Percentiles rank a stretch among this genome's conserved stretches.
Evolutionary conservation across 23 tunicate species (phyloP).

Genomic region (Halocynthia aurantium): DNA sequence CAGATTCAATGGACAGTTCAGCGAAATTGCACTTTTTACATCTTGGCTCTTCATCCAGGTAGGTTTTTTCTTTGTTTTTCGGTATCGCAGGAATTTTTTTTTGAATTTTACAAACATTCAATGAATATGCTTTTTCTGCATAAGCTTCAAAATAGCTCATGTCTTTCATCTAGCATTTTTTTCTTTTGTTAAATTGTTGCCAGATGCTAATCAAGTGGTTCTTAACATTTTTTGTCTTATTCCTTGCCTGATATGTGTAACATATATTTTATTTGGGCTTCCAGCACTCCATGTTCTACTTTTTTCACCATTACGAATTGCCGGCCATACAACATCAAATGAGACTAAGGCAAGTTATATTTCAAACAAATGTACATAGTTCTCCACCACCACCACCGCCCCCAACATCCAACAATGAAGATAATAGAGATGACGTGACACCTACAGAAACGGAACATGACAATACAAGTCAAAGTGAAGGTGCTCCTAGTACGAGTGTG

Average conservation of each 20-base stretch:
- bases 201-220: no score
- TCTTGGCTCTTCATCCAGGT: slow-evolving; percentile 83
- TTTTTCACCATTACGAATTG: slow-evolving; percentile 93
- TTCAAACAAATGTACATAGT: not conserved
- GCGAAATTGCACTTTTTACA: slow-evolving; percentile 78
- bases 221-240: no score
- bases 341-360: slow-evolving; percentile 22
- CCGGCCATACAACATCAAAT: slow-evolving; percentile 83
- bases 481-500: no score
- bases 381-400: slow-evolving; percentile 6
- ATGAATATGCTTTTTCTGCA: not conserved
- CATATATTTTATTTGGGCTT: not conserved
- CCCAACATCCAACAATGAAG: not conserved
- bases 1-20: slow-evolving; percentile 86
- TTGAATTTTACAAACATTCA: not conserved
- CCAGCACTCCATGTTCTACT: slow-evolving; percentile 89
- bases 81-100: not conserved
- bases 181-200: no score
- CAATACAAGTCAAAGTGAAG: not conserved
- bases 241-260: no score
- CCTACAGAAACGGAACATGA: not conserved
- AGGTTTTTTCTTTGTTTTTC: not conserved
- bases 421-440: not conserved
- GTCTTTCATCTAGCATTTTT: slow-evolving; percentile 1
- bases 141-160: no score